A percentile compares a stretch with the other conserved stretches of the same genome.
phyloP scores from a whole-genome alignment of 2,888 invertebrate genomes.

The Pristionchus maxplancki region DNA sequence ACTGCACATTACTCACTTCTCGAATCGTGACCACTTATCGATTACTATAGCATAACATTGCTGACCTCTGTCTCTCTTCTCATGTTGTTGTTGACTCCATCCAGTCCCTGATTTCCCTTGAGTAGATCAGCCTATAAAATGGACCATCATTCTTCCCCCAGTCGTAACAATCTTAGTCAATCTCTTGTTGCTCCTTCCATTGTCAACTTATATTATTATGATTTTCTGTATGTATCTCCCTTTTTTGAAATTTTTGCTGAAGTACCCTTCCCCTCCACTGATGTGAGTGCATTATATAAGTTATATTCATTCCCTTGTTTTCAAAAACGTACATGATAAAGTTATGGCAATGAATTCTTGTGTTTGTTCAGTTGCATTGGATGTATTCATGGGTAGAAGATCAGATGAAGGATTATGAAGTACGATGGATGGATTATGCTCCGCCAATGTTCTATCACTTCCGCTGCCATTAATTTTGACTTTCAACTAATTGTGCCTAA shows the following conservation, averaged over 20 bases:
- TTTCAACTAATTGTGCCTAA: not conserved
- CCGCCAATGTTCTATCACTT: not conserved
- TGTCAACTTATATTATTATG: not conserved
- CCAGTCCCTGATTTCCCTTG: not conserved
- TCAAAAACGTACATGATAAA: constrained; percentile 15
- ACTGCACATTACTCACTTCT: not conserved
- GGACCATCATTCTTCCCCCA: not conserved
- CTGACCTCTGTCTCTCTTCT: constrained; percentile 1
- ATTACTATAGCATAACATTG: not conserved
- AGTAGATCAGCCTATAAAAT: constrained; percentile 10
- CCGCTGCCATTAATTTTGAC: not conserved
- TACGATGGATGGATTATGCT: too few relatives aligned
- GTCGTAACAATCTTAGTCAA: constrained; percentile 22
- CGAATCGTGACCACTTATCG: not conserved
- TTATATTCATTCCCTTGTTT: not conserved
- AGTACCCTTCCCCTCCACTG: not conserved
- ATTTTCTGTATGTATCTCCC: not conserved
- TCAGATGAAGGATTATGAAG: not conserved
- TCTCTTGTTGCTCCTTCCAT: not conserved
- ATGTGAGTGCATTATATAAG: constrained; percentile 30
- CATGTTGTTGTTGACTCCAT: constrained; percentile 14
- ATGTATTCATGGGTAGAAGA: not conserved
- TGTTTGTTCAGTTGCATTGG: constrained; percentile 9
- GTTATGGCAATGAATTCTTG: not conserved
- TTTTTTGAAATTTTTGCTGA: not conserved